Evolutionary conservation across 2,888 invertebrate species (phyloP), one percentile per base, ranked within the genome.

Genomic region (Limnephilus auricula): DNA sequence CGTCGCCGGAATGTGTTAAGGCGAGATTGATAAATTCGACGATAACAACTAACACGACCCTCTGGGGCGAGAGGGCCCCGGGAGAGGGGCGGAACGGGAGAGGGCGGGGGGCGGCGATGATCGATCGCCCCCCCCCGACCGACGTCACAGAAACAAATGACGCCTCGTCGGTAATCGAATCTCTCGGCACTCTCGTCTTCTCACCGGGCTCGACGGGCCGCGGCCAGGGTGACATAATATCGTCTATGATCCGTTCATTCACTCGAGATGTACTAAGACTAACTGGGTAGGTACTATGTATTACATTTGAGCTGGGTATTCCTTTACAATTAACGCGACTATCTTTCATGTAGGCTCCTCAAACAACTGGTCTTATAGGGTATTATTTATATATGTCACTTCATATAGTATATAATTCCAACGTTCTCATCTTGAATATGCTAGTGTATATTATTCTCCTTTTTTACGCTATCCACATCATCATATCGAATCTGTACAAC

Each of bases 81-180:
- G 45, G 40, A 40, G 80, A 45, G 37, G 37, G 80, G 40, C n/a
- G n/a, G 65, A 32, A 40, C 79, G 80, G 80, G 25, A 15, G 31
- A 30, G 80, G 80, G 79, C 15, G 87, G 79, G 37, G 87, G 80
- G 50, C 65, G 89, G 84, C 31, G 91, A 92, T 92, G 92, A 92
- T 92, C 90, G 92, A 92, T 92, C 79, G 91, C 40, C 79, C 89
- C 79, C 80, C 80, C 34, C 89, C 89, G 84, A 91, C 80, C 40
- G 92, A 92, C 92, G 90, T 92, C 91, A 87, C 89, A 80, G 91
- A 92, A 92, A 92, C 91, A 92, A 92, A 92, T 91, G 92, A 92
- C 91, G 90, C 90, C 92, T 91, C 90, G 91, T 90, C 90, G 83
- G 92, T 92, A 92, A 92, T 92, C 92, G 92, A 92, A 84, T 79